Evolutionary conservation across 2,888 invertebrate genomes (phyloP), one percentile per base, ranked within the genome.

Genomic region (Beris morrisii): DNA sequence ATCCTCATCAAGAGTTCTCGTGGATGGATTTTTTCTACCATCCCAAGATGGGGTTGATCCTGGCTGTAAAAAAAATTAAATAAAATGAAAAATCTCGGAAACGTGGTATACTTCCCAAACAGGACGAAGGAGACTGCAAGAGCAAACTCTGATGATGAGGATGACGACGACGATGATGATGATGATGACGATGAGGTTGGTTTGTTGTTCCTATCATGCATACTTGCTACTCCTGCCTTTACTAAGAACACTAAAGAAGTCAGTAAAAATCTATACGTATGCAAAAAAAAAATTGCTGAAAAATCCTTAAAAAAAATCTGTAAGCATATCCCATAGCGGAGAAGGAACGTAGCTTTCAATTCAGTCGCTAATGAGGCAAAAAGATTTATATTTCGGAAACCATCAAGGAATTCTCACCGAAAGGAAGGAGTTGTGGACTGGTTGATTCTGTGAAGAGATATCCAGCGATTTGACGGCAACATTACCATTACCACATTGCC

Each of bases 291-390:
- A 53, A 28, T 32, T 31, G 50, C 22, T 55, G 31, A 55, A 53
- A 59, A 64, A 64, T 65, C 59, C 67, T 53, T 67, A 52, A 54
- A 59, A 59, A 45, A 55, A 64, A 58, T 32, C 9, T 38, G 5
- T 38, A 61, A 52, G 52, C 15, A 61, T 43, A 57, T 63, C 66
- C 65, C 63, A 55, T 58, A 65, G 56, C 15, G 30, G 32, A 48
- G 45, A 59, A 46, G 12, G 45, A 65, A 44, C 61, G 63, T 53
- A 65, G 65, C 63, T 64, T 53, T 69, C 69, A 69, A 69, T 69
- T 69, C 66, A 67, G 65, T 67, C 69, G 69, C 69, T 69, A 69
- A 69, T 69, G 69, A 69, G 67, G 69, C 69, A 69, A 67, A 67
- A 69, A 69, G 69, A 69, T 69, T 69, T 67, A 61, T 61, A 59